A percentile compares a stretch with the other conserved stretches of the same genome.
Conservation (phyloP, 2,888 invertebrate genomes). For the Marronus borbonicus region DNA sequence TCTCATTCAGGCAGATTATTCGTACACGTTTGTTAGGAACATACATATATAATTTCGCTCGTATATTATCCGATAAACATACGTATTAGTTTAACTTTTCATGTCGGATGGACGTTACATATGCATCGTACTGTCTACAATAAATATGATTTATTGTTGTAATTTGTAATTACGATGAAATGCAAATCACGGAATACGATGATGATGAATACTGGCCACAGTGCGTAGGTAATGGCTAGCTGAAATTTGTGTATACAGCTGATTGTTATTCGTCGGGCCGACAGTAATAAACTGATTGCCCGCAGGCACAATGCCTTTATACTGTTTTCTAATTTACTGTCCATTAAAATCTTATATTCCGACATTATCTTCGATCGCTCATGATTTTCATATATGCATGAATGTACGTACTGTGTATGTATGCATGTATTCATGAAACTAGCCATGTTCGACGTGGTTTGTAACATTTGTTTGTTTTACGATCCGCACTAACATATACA, state of each 20-base stretch:
- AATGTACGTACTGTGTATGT: neutral
- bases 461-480: neutral
- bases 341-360: constrained; percentile 33
- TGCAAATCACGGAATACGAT: constrained; percentile 39
- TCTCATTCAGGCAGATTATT: neutral
- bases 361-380: constrained; percentile 30
- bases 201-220: constrained; percentile 10
- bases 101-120: constrained; percentile 16
- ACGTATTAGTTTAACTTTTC: constrained; percentile 17
- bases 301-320: constrained; percentile 2
- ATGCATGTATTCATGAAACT: neutral
- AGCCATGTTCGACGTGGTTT: neutral
- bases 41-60: constrained; percentile 7
- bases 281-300: constrained; percentile 23
- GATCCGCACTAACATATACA: neutral
- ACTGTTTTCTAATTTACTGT: constrained; percentile 35
- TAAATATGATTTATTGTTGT: constrained; percentile 35
- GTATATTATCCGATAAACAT: constrained; percentile 31
- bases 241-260: constrained; percentile 18
- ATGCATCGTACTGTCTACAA: constrained; percentile 23
- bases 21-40: neutral
- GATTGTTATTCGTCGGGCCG: constrained; percentile 31
- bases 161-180: constrained; percentile 36
- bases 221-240: constrained; percentile 21
- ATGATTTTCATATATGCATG: constrained; percentile 24